phyloP scores from a whole-genome alignment of 2,797 vertebrate species.

The Morelia viridis region DNA sequence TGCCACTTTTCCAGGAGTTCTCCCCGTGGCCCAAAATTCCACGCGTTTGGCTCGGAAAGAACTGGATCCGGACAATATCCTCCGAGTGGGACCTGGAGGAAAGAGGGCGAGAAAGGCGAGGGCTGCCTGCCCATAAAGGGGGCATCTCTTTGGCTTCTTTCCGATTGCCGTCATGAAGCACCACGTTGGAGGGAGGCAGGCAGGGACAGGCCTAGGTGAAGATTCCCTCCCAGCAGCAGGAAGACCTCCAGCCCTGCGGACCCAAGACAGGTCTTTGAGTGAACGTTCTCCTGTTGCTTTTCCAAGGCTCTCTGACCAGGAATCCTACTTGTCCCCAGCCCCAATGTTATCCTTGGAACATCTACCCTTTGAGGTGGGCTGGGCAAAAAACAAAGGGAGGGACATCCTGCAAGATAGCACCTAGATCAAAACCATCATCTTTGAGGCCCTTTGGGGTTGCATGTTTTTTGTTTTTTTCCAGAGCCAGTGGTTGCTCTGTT shows the following conservation, averaged over 20 bases:
- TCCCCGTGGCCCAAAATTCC: neutral
- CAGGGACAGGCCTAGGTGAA: neutral
- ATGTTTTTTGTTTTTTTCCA: no score
- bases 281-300: no score
- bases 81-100: slow-evolving; percentile 44
- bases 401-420: no score
- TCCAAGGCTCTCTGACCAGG: neutral
- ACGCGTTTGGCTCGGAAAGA: slow-evolving; percentile 32
- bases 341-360: no score
- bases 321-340: no score
- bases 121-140: neutral
- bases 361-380: no score
- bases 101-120: fast-evolving
- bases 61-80: slow-evolving; percentile 57
- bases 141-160: neutral
- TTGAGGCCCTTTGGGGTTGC: no score
- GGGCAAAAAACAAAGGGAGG: no score
- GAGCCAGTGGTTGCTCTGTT: no score
- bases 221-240: neutral
- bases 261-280: no score
- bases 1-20: neutral
- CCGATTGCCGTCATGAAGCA: neutral
- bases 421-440: no score
- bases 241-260: no score
- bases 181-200: neutral